Evolutionary conservation across 2,888 invertebrate species (phyloP).

Genomic region (Lypha dubia): DNA sequence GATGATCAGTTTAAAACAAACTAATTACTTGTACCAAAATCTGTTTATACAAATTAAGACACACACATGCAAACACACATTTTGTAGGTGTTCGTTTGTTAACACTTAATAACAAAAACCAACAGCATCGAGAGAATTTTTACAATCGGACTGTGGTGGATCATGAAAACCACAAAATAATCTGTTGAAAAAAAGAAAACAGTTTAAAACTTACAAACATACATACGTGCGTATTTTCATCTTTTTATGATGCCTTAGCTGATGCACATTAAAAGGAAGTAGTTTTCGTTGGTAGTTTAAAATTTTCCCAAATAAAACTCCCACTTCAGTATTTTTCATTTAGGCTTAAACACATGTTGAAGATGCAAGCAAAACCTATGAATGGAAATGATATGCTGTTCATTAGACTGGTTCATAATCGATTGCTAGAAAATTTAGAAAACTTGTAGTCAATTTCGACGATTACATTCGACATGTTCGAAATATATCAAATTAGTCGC

Average conservation of each 20-base stretch:
- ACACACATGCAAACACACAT: conserved; percentile 18
- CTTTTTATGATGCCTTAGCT: conserved; percentile 8
- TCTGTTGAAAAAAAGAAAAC: conserved; percentile 44
- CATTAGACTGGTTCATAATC: not conserved
- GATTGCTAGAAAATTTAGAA: no score
- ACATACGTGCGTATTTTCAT: not conserved
- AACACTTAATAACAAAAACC: conserved; percentile 23
- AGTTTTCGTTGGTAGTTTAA: conserved; percentile 33
- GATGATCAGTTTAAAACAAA: conserved; percentile 51
- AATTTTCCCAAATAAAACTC: conserved; percentile 55
- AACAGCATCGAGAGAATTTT: conserved; percentile 37
- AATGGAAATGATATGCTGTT: not conserved
- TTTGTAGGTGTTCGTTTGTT: conserved; percentile 12
- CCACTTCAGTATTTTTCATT: conserved; percentile 15
- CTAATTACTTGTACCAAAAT: conserved; percentile 58
- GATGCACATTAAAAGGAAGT: not conserved
- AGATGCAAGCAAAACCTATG: not conserved
- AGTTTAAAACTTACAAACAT: conserved; percentile 4
- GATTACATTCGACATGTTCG: no score
- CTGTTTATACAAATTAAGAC: conserved; percentile 60
- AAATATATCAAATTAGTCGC: no score
- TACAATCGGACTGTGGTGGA: conserved; percentile 59
- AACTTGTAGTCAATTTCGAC: no score
- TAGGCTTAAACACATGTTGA: conserved; percentile 52
- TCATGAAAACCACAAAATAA: conserved; percentile 56